Percentiles rank a stretch among this genome's conserved stretches.
These are phyloP conservation scores for Hermaeophaga mercurialis DNA, from an alignment of 2,888 invertebrate genomes.

Conservation along the genomic window DNA sequence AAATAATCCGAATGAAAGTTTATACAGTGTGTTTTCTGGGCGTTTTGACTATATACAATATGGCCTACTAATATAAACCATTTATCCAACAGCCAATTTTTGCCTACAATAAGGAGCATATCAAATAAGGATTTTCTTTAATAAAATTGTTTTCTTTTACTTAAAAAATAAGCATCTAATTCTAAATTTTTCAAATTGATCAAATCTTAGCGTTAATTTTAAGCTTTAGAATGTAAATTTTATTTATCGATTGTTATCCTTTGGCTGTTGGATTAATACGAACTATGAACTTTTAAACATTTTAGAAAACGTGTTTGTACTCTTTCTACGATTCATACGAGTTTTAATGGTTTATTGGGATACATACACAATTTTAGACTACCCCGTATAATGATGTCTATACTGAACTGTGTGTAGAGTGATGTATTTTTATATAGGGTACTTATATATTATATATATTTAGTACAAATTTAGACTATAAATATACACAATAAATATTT, in stretches of 20 bases:
- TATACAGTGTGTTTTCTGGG: constrained; percentile 26
- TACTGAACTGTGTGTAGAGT: constrained; percentile 57
- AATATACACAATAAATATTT: constrained; percentile 38
- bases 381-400: constrained; percentile 42
- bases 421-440: constrained; percentile 59
- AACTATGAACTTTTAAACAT: not conserved
- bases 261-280: not conserved
- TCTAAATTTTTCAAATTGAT: too few relatives aligned
- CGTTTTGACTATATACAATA: constrained; percentile 22
- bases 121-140: too few relatives aligned
- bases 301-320: not conserved
- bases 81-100: not conserved
- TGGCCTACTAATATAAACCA: constrained; percentile 19
- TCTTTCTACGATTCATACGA: constrained; percentile 5
- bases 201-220: too few relatives aligned
- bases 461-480: constrained; percentile 57
- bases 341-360: constrained; percentile 14
- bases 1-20: constrained; percentile 30
- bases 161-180: too few relatives aligned
- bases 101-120: too few relatives aligned
- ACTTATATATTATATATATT: constrained; percentile 57
- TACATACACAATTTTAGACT: constrained; percentile 32
- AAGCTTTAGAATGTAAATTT: too few relatives aligned
- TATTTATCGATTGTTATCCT: not conserved
- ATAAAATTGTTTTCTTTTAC: too few relatives aligned